phyloP scores from a whole-genome alignment of 1,140 invertebrate species.

The Lamellibrachia luymesi region DNA sequence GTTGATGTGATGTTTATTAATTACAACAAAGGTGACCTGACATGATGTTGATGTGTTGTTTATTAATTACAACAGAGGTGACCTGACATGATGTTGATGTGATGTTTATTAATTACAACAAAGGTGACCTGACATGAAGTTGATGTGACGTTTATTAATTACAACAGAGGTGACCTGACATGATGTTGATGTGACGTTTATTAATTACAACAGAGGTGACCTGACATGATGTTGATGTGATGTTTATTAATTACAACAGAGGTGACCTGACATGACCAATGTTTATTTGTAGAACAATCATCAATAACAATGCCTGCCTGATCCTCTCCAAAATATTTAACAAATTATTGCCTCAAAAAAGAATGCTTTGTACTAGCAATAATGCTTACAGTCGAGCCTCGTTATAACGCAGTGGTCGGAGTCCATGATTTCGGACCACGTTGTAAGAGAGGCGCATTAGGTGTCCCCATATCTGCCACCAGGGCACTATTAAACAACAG shows the following conservation, averaged over 20 bases:
- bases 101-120: background rate
- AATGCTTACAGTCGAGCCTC: background rate
- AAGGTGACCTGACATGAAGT: background rate
- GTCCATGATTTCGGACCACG: too few relatives aligned
- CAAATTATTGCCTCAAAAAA: background rate
- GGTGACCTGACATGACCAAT: background rate
- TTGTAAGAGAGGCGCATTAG: too few relatives aligned
- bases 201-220: background rate
- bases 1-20: too few relatives aligned
- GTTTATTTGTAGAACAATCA: background rate
- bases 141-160: background rate
- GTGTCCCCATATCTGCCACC: too few relatives aligned
- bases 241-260: background rate
- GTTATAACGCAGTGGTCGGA: too few relatives aligned
- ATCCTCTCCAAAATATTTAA: background rate
- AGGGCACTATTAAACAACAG: too few relatives aligned
- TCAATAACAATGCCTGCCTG: background rate
- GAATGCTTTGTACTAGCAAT: background rate
- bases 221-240: background rate
- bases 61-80: too few relatives aligned
- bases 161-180: background rate
- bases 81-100: background rate
- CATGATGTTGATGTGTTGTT: too few relatives aligned
- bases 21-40: too few relatives aligned
- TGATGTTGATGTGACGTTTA: background rate